Evolutionary conservation across 1,140 invertebrate species (phyloP).

Genomic region (Phocides pigmalion): DNA sequence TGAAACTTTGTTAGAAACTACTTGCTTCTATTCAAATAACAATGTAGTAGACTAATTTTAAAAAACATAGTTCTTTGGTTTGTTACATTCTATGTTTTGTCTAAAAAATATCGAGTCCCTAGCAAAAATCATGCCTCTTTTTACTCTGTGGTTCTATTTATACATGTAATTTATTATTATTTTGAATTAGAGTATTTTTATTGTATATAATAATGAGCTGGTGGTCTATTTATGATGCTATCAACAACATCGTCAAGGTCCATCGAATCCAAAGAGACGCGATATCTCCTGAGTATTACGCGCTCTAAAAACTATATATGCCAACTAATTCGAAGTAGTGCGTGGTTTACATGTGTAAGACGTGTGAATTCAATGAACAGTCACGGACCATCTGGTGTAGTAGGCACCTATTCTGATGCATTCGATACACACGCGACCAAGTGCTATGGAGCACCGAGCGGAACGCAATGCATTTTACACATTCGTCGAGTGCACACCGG

Average conservation of each 20-base stretch:
- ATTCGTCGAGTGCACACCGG: slow-evolving; percentile 59
- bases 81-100: too few species aligned
- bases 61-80: too few species aligned
- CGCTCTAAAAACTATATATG: slow-evolving; percentile 77
- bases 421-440: slow-evolving; percentile 60
- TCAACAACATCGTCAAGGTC: slow-evolving; percentile 32
- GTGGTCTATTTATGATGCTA: slow-evolving; percentile 18
- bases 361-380: slow-evolving; percentile 42
- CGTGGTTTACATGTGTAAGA: slow-evolving; percentile 47
- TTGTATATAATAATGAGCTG: slow-evolving; percentile 4
- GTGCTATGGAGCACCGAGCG: slow-evolving; percentile 52
- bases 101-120: too few species aligned
- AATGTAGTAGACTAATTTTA: too few species aligned
- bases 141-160: too few species aligned
- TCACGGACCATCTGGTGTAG: slow-evolving; percentile 59
- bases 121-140: too few species aligned
- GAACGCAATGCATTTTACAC: slow-evolving; percentile 67
- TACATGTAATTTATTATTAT: too few species aligned
- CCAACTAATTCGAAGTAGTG: slow-evolving; percentile 61
- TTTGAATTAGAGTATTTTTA: too few species aligned
- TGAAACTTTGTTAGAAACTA: too few species aligned
- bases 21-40: too few species aligned
- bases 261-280: slow-evolving; percentile 34
- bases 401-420: slow-evolving; percentile 58
- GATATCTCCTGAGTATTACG: slow-evolving; percentile 70